A percentile compares a stretch with the other conserved stretches of the same genome.
phyloP scores from a whole-genome alignment of 2,797 vertebrate species.

The Rhynchotus rufescens region DNA sequence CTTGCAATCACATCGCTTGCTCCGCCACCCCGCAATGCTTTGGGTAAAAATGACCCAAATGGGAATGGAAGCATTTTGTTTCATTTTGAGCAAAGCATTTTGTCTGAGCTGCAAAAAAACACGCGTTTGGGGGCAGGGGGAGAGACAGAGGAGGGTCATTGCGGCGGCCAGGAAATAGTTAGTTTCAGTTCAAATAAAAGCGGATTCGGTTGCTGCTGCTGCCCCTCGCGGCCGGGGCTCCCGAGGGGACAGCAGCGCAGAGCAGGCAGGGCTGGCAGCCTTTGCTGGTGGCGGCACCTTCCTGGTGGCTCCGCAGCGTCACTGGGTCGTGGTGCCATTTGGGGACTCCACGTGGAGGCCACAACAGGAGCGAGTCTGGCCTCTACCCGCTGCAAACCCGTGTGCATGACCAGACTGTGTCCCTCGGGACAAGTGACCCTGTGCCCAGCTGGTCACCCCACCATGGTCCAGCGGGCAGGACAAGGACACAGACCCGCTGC shows the following conservation, averaged over 20 bases:
- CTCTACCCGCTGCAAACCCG: neutral
- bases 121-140: neutral
- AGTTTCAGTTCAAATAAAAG: constrained; percentile 20
- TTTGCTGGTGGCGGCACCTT: neutral
- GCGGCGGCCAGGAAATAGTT: constrained; percentile 48
- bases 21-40: neutral
- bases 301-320: neutral
- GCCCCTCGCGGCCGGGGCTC: neutral
- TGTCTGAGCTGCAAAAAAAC: constrained; percentile 8
- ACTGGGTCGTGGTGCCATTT: neutral
- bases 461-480: too few relatives aligned
- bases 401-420: too few relatives aligned
- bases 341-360: neutral
- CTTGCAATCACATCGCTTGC: neutral
- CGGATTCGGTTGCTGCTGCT: neutral
- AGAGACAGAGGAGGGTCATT: neutral
- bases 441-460: neutral
- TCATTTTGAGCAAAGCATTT: constrained; percentile 35
- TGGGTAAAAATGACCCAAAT: neutral
- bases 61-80: constrained; percentile 55
- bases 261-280: neutral
- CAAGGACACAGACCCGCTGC: too few relatives aligned
- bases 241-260: neutral
- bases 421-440: neutral
- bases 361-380: neutral